Evolutionary conservation across 2,797 vertebrate species (phyloP), one percentile per base, ranked within the genome.

Genomic region (Sebastes dallii): DNA sequence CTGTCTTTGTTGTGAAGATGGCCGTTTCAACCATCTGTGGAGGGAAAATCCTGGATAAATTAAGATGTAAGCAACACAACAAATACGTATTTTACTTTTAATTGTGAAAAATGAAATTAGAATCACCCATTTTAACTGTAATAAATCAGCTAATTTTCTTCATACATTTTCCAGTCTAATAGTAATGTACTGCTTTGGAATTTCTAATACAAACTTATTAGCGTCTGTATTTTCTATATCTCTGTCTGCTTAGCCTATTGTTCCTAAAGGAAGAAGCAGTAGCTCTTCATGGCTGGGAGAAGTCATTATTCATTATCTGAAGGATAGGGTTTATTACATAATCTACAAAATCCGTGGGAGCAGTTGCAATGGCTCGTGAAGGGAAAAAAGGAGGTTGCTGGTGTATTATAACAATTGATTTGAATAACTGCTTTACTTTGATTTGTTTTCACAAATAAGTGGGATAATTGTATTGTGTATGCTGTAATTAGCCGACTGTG

Each of bases 41-140:
- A 89, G 98, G 98, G 83, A 99, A 99, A 91, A 98, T 99, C 93
- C 96, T 98, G 96, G 98, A 99, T 94, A 99, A 99, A 95, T 95
- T 99, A 95, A 97, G 98, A 97, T 99, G 98, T 99, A 96, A 98
- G 98, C 94, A 76, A 86, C 83, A 52, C 67, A 72, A 71, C 66
- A 75, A 78, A 82, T 81, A 61, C 42, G 82, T 69, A 10, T 72
- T 81, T 66, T 74, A n/a, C 58, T 67, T 87, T 52, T 78, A 86
- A 88, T 81, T 56, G n/a, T 87, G 75, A 86, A 67, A 86, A 86
- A 86, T 83, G 1, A 12, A 74, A 80, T 32, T 2, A 24, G 72
- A 79, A 81, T 30, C 29, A 24, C 56, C 34, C 1, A 30, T 78
- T 76, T 81, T 59, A 65, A 29, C 58, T 60, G 58, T 55, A 75